A percentile compares a stretch with the other conserved stretches of the same genome.
Conservation (phyloP, 1,140 invertebrate species). For the Trachymyrmex septentrionalis region DNA sequence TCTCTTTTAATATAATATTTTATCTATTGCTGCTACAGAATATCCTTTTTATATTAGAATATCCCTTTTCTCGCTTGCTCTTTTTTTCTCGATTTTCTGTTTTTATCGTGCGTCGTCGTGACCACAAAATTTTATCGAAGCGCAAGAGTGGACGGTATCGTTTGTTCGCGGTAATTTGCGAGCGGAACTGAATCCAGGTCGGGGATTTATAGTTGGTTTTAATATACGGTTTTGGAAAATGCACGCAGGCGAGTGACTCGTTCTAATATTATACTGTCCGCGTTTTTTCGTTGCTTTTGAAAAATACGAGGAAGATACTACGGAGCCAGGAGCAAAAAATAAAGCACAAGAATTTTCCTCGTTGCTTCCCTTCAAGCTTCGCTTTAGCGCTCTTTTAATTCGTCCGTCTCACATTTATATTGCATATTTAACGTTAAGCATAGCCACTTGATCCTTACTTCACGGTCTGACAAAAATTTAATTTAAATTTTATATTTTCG, state of each 20-base stretch:
- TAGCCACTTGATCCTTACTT: neutral
- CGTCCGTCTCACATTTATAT: constrained; percentile 39
- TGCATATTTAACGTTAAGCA: constrained; percentile 10
- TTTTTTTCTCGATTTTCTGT: neutral
- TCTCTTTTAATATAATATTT: neutral
- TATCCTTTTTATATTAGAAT: constrained; percentile 8
- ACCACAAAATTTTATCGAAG: constrained; percentile 55
- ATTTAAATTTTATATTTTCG: too few species aligned
- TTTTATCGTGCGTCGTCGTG: constrained; percentile 50
- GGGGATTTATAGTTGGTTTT: constrained; percentile 58
- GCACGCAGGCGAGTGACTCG: constrained; percentile 56
- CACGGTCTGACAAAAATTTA: constrained; percentile 1
- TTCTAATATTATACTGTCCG: constrained; percentile 41
- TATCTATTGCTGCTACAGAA: neutral
- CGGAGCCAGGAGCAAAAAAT: constrained; percentile 17
- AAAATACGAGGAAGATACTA: constrained; percentile 50
- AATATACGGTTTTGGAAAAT: constrained; percentile 61
- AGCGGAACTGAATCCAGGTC: constrained; percentile 52
- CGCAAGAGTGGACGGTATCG: constrained; percentile 33
- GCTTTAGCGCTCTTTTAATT: constrained; percentile 48
- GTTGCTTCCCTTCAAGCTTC: constrained; percentile 32
- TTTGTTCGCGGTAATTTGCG: constrained; percentile 60
- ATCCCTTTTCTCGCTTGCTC: neutral
- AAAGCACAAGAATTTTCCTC: constrained; percentile 29
- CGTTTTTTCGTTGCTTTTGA: constrained; percentile 47